A percentile compares a stretch with the other conserved stretches of the same genome.
These are phyloP conservation scores for Hypomecis atomaria DNA, from an alignment of 2,888 invertebrate genomes.

Conservation along the genomic window DNA sequence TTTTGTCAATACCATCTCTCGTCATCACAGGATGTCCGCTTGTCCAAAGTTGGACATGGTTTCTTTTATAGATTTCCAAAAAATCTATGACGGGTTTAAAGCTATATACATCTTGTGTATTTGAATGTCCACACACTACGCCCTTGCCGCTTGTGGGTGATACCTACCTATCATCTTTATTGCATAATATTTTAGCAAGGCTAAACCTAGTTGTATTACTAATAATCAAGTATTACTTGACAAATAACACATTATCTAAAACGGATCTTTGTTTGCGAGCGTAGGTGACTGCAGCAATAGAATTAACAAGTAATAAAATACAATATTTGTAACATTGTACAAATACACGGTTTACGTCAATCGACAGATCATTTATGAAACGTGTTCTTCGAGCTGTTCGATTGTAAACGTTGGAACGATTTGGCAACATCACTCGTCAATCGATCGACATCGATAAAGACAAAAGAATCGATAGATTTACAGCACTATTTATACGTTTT, in stretches of 20 bases:
- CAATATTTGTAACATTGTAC: conserved; percentile 44
- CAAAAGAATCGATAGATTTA: conserved; percentile 27
- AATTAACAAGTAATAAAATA: conserved; percentile 54
- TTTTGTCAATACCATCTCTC: too few species aligned
- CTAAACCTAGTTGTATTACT: not conserved
- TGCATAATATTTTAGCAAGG: not conserved
- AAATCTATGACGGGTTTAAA: too few species aligned
- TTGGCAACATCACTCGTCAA: conserved; percentile 33
- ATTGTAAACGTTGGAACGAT: conserved; percentile 45
- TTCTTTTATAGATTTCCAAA: too few species aligned
- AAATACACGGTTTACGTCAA: conserved; percentile 47
- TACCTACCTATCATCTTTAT: too few species aligned
- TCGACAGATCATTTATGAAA: conserved; percentile 43
- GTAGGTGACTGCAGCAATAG: conserved; percentile 29
- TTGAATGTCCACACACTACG: too few species aligned
- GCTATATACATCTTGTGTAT: too few species aligned
- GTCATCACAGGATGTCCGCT: too few species aligned
- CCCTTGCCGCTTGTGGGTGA: too few species aligned
- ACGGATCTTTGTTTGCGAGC: conserved; percentile 11
- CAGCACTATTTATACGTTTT: conserved; percentile 23
- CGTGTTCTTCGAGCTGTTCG: conserved; percentile 19
- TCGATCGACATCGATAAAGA: conserved; percentile 21
- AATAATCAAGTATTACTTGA: not conserved
- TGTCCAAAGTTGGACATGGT: too few species aligned
- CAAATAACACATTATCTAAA: conserved; percentile 14